A percentile compares a stretch with the other conserved stretches of the same genome.
These are phyloP conservation scores for Busseola fusca DNA, from an alignment of 2,888 invertebrate species.

Conservation along the genomic window DNA sequence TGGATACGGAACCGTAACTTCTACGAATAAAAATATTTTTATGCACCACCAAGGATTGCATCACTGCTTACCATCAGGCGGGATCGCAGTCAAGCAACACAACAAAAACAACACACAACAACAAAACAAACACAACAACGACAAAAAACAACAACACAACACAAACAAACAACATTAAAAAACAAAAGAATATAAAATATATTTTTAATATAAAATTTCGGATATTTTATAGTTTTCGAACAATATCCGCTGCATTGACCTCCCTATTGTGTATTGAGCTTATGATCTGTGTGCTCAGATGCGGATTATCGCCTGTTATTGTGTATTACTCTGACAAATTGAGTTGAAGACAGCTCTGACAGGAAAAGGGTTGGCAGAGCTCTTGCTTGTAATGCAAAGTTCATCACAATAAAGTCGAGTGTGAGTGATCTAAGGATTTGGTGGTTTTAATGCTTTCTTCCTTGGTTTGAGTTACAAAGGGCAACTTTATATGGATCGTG, in stretches of 20 bases:
- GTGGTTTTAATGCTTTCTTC: background rate
- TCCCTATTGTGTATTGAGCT: slow-evolving; percentile 48
- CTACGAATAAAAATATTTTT: too few relatives aligned
- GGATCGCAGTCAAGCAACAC: too few relatives aligned
- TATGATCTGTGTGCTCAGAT: slow-evolving; percentile 50
- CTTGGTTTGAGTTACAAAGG: too few relatives aligned
- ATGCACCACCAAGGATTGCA: too few relatives aligned
- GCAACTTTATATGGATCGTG: too few relatives aligned
- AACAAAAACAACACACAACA: too few relatives aligned
- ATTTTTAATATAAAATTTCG: background rate
- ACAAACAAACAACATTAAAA: too few relatives aligned
- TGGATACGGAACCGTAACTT: too few relatives aligned
- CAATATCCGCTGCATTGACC: slow-evolving; percentile 10
- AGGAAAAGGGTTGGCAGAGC: background rate
- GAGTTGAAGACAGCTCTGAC: slow-evolving; percentile 30
- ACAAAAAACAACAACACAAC: too few relatives aligned
- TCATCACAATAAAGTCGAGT: background rate
- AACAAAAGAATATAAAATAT: too few relatives aligned
- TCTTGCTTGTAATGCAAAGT: background rate
- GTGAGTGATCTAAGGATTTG: background rate
- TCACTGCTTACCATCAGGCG: too few relatives aligned
- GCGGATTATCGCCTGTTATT: slow-evolving; percentile 57
- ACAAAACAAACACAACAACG: too few relatives aligned
- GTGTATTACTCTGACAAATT: slow-evolving; percentile 47
- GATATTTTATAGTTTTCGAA: slow-evolving; percentile 1